These are phyloP conservation scores for Brachypteracias leptosomus DNA, from an alignment of 2,113 vertebrate genomes.

Conservation along the genomic window DNA sequence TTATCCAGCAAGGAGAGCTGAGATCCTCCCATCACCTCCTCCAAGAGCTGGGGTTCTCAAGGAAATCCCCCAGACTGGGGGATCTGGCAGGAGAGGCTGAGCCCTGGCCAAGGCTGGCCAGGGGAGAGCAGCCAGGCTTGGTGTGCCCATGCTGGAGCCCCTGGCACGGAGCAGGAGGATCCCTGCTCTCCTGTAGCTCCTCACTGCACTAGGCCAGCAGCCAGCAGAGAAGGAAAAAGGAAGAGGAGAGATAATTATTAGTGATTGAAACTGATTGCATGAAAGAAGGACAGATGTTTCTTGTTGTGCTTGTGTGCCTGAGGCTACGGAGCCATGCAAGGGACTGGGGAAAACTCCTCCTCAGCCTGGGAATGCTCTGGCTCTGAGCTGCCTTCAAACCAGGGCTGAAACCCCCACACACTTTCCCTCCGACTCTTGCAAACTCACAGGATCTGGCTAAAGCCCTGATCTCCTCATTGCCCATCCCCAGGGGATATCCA, in stretches of 20 bases:
- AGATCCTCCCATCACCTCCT: background rate
- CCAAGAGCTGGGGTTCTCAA: background rate
- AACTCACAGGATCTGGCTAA: background rate
- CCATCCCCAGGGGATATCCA: background rate
- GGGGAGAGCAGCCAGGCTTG: background rate
- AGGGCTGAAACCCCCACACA: background rate
- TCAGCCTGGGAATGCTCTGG: slow-evolving; percentile 6
- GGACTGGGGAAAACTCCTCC: background rate
- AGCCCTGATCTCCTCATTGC: accelerated
- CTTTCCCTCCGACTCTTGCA: background rate
- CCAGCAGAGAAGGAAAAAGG: slow-evolving; percentile 33
- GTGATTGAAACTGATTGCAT: slow-evolving; percentile 65
- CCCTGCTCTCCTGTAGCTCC: background rate
- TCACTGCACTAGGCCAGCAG: background rate
- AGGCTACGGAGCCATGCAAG: slow-evolving; percentile 34
- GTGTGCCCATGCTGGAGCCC: accelerated
- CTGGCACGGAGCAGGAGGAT: background rate
- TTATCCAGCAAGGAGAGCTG: background rate
- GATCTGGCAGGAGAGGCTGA: background rate
- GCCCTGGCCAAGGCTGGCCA: background rate
- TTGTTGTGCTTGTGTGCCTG: slow-evolving; percentile 49
- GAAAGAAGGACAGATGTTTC: slow-evolving; percentile 67
- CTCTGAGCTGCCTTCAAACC: background rate
- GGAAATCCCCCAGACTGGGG: background rate
- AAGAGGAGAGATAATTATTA: slow-evolving; percentile 63